Percentiles rank a stretch among this genome's conserved stretches.
These are phyloP conservation scores for Phengaris alcon DNA, from an alignment of 2,888 invertebrate species.

Conservation along the genomic window DNA sequence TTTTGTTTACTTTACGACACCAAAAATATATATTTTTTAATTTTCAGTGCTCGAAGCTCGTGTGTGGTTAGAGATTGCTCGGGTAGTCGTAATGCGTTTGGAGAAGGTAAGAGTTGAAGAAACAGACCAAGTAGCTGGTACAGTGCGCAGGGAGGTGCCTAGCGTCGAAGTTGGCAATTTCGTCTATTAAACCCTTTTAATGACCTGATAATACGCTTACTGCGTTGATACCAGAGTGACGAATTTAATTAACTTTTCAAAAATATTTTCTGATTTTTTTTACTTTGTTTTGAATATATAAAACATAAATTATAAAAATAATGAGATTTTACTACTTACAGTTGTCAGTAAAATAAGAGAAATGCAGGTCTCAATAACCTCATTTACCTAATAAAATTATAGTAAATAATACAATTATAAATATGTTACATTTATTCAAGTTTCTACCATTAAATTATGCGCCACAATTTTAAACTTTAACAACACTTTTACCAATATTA, in stretches of 20 bases:
- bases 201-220: no score
- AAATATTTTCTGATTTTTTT: no score
- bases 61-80: conserved; percentile 63
- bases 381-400: neutral
- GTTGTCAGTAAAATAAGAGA: no score
- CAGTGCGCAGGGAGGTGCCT: conserved; percentile 64
- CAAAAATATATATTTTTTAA: neutral
- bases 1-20: no score
- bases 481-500: conserved; percentile 84
- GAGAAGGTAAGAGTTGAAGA: conserved; percentile 39
- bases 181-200: conserved; percentile 47
- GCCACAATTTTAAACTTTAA: conserved; percentile 61
- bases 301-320: neutral
- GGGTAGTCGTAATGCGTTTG: conserved; percentile 59
- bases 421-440: neutral
- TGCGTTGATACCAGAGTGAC: no score
- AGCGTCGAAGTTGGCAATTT: conserved; percentile 67
- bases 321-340: neutral
- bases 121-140: conserved; percentile 41
- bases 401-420: neutral
- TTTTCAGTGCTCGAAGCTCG: conserved; percentile 58
- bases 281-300: no score
- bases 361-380: no score
- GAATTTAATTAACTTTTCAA: no score
- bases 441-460: neutral